Conservation (phyloP, 2,797 vertebrate species). For the Hyperoplus immaculatus region DNA sequence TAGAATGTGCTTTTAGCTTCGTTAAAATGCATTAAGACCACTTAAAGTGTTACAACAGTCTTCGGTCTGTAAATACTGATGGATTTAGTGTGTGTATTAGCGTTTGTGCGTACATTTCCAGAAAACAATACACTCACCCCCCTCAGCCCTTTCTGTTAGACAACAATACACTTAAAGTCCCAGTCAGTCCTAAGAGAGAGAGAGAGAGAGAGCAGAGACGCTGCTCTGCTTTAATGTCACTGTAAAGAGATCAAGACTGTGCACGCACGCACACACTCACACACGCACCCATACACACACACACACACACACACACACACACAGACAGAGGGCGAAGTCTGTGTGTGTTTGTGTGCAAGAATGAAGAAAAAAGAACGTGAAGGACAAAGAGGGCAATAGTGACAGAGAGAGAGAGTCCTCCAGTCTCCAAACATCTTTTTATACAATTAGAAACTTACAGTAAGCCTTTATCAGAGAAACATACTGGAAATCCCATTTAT, state of each 20-base stretch:
- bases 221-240: slow-evolving; percentile 61
- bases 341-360: slow-evolving; percentile 21
- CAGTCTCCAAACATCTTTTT: slow-evolving; percentile 66
- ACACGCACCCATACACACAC: slow-evolving; percentile 11
- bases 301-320: slow-evolving; percentile 10
- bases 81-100: slow-evolving; percentile 27
- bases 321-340: background rate
- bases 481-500: slow-evolving; percentile 72
- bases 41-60: slow-evolving; percentile 48
- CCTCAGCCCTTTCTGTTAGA: slow-evolving; percentile 47
- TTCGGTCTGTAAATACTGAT: slow-evolving; percentile 49
- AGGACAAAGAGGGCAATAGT: slow-evolving; percentile 52
- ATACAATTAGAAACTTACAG: slow-evolving; percentile 79
- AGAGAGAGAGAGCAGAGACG: slow-evolving; percentile 58
- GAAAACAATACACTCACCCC: slow-evolving; percentile 57
- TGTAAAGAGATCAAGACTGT: slow-evolving; percentile 63
- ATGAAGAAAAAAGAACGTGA: slow-evolving; percentile 46
- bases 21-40: slow-evolving; percentile 38
- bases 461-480: slow-evolving; percentile 66
- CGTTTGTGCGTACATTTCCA: slow-evolving; percentile 60
- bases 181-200: slow-evolving; percentile 46
- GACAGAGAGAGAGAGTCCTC: slow-evolving; percentile 55
- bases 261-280: slow-evolving; percentile 6
- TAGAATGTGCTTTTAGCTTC: slow-evolving; percentile 13
- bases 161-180: slow-evolving; percentile 78